Base-by-base conservation (phyloP, 1,140 invertebrate species). In the Trachymyrmex septentrionalis region DNA sequence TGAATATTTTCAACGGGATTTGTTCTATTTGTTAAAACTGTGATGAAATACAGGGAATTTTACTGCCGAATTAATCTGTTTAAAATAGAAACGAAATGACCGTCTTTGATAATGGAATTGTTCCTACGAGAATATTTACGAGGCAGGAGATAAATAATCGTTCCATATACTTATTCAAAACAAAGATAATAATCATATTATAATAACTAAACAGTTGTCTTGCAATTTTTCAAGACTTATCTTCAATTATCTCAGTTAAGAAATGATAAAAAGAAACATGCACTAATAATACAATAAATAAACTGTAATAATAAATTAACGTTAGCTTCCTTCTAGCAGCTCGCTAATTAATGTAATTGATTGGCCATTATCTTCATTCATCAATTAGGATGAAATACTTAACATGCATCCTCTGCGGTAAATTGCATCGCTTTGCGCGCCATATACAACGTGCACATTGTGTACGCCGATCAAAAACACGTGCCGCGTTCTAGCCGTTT, bases 331-430 rank as follows among this genome's bases (percentile, higher is more conserved):
- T 81, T 14, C 7, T 59, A 19, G 34, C 66, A 14, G 78, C 16
- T 57, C 3, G 53, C 24, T 82, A 59, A 82, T 72, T 48, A 48
- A 73, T n/a, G 24, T 21, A 59, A 84, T 84, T 44, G 55, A 75
- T 84, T 34, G 69, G 10, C 44, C 24, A 24, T 50, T 61, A 61
- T 73, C 69, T 34, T 48, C 34, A 19, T 16, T 59, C 24, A 12
- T 61, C 38, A 75, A 24, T 84, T 48, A 48, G 44, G 34, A 61
- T 7, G 55, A 21, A 21, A 34, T 63, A 27, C 55, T 75, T 16
- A 34, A 75, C 44, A 73, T 50, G 53, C 67, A 34, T 82, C 34
- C 19, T 24, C 48, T 7, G 14, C 6, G 10, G 24, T 24, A 34
- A 82, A 61, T 61, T 48, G 64, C 38, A 59, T 59, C 9, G 78